Evolutionary conservation across 2,797 vertebrate genomes (phyloP), one percentile per base, ranked within the genome.

Genomic region (Pangasius mekongensis): DNA sequence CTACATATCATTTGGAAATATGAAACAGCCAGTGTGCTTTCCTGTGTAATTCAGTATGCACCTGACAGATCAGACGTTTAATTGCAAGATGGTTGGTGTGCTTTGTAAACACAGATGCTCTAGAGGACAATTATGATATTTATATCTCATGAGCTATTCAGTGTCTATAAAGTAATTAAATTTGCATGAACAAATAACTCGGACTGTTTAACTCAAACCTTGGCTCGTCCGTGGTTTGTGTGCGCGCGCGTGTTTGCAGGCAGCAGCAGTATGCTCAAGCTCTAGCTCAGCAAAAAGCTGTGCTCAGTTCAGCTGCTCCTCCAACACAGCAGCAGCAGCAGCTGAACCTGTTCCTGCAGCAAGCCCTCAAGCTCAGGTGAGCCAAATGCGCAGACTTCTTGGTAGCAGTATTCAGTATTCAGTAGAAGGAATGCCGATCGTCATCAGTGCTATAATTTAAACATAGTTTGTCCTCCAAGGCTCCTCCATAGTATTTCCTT

Each of bases 301-400:
- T 98, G 27, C 96, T 99, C 11, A 94, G 88, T 86, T 95, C 96
- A 3, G 95, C 96, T 89, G 97, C 98, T 86, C 95, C 98, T n/a
- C 98, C 99, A 90, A 98, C 99, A 87, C 98, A 98, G 92, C 98
- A 98, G 86, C 98, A 99, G 92, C 99, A 99, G 90, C 99, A 99
- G 92, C 93, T 99, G 3, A 97, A 97, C 90, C 94, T 98, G 92
- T 97, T 99, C 83, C 93, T 97, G 88, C 98, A 99, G 92, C 98
- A 99, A 94, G 95, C 98, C 71, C 96, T 99, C 87, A 99, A 99
- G 93, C 95, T 98, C 93, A 98, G 99, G 99, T 99, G 66, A n/a
- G 66, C 77, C 30, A 39, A 3, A 24, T 39, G 64, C 24, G 33
- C 84, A 20, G 5, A 22, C n/a, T 22, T n/a, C 1, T 18, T 3